Conservation (phyloP, 2,888 invertebrate genomes). For the Orthosia gracilis region DNA sequence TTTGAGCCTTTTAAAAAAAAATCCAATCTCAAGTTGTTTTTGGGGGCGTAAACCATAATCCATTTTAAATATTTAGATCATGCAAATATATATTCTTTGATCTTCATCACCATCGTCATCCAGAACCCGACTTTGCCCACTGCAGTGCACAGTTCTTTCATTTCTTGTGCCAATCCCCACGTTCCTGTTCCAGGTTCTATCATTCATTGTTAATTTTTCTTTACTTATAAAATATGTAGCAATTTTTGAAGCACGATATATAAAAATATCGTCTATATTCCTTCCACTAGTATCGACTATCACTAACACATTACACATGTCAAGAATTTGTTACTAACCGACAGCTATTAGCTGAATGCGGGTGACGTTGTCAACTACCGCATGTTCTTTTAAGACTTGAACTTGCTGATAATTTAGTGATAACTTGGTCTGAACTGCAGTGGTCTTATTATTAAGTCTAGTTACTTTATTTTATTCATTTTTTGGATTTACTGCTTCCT, state of each 20-base stretch:
- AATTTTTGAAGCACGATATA: not conserved
- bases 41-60: no score
- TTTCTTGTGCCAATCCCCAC: no score
- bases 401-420: slow-evolving; percentile 38
- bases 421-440: not conserved
- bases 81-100: no score
- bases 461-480: not conserved
- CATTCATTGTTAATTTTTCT: no score
- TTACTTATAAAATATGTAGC: no score
- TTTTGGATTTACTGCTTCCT: not conserved
- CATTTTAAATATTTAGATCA: no score
- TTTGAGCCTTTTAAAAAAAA: no score
- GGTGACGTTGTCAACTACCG: slow-evolving; percentile 6
- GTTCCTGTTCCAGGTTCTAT: no score
- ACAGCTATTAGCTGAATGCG: slow-evolving; percentile 46
- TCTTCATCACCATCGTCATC: no score
- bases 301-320: slow-evolving; percentile 35
- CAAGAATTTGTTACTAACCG: slow-evolving; percentile 42
- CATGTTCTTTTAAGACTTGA: slow-evolving; percentile 2
- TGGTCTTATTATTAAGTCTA: not conserved
- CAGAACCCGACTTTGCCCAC: no score
- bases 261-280: not conserved
- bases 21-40: no score
- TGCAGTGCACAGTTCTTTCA: no score
- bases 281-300: slow-evolving; percentile 13